Conservation (phyloP, 2,797 vertebrate species). For the Sebastiscus tertius region DNA sequence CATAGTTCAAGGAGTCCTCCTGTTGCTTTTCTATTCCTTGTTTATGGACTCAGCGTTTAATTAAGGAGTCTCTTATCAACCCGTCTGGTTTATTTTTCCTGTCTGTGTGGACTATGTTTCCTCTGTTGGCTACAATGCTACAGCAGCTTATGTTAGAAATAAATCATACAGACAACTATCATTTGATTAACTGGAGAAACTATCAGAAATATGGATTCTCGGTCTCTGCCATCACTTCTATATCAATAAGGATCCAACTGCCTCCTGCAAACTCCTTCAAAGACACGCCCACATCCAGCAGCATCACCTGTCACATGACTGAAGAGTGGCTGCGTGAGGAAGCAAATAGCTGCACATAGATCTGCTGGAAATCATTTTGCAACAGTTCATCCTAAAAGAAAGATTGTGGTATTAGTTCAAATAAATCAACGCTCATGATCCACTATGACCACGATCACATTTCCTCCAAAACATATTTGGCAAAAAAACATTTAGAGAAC, state of each 20-base stretch:
- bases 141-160: background rate
- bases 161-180: background rate
- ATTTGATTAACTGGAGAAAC: background rate
- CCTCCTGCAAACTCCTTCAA: background rate
- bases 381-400: background rate
- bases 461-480: background rate
- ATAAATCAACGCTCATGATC: background rate
- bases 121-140: background rate
- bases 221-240: background rate
- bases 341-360: background rate
- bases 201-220: background rate
- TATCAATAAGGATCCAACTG: background rate
- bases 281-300: background rate
- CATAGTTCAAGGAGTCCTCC: background rate
- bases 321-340: background rate
- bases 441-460: background rate
- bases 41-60: background rate
- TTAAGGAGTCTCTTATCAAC: background rate
- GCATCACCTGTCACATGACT: background rate
- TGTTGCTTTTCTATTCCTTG: background rate
- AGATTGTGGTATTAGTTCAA: background rate
- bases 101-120: background rate
- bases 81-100: background rate
- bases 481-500: background rate
- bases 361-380: background rate